Evolutionary conservation across 2,113 vertebrate species (phyloP), one percentile per base, ranked within the genome.

Genomic region (Varanus salvator): DNA sequence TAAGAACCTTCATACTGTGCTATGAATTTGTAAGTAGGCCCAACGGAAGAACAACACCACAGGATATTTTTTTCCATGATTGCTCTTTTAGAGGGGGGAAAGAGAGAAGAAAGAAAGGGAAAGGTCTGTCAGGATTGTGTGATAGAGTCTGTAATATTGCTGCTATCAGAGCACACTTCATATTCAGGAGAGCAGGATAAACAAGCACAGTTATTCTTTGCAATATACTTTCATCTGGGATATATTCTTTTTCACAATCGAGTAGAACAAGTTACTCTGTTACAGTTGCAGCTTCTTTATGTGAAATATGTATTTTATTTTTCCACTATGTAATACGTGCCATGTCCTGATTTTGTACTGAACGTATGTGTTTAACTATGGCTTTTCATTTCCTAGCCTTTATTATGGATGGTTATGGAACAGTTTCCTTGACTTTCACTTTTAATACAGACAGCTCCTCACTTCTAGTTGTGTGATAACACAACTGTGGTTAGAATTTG

Each of bases 1-100:
- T 98, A 97, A 98, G 97, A 97, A 98, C 97, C 95, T 96, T 95
- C 97, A 86, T 89, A 97, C 97, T 97, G 97, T 92, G 97, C 96
- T 97, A 94, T 97, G 97, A 97, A 98, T 98, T 96, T 96, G 94
- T 97, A 97, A 97, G 95, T 95, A 97, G 96, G 91, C 89, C 93
- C 72, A 84, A 94, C 90, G 93, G 95, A 96, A 95, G 93, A 92
- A 96, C 95, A 93, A 90, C 97, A 96, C 97, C 95, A 95, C 96
- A 95, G 96, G 97, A 96, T 92, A 96, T 96, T 95, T 96, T 97
- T 71, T 25, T 97, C 96, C 97, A 97, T 97, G 97, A 96, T 97
- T 96, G 92, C 94, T 95, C 92, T 95, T 97, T 95, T 93, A 94
- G 95, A 96, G 97, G 44, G 96, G 94, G 17, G 31, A 23, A 23